Percentiles rank a stretch among this genome's conserved stretches.
phyloP scores from a whole-genome alignment of 2,888 invertebrate species.

The Cryptocephalus moraei region DNA sequence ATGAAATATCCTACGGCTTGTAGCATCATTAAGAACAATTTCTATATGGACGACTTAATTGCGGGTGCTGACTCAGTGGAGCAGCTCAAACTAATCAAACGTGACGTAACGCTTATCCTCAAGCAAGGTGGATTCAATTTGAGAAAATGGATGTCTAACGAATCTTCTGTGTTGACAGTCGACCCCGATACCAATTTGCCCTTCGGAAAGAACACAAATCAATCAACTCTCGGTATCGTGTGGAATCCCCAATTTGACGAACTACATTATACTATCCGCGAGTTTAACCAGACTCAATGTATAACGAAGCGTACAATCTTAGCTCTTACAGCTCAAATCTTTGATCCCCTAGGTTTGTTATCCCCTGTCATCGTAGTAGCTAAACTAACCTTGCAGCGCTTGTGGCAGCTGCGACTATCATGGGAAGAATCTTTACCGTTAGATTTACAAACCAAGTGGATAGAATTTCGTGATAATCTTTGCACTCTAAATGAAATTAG shows the following conservation, averaged over 20 bases:
- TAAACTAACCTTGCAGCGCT: constrained; percentile 3
- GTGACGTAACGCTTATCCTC: no score
- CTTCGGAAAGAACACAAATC: no score
- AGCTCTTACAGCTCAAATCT: constrained; percentile 4
- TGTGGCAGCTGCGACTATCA: constrained; percentile 1
- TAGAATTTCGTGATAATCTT: background rate
- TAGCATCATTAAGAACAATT: background rate
- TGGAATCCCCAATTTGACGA: background rate
- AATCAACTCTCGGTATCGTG: background rate
- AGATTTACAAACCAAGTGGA: background rate
- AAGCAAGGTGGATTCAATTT: no score
- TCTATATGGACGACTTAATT: background rate
- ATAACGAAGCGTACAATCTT: constrained; percentile 4
- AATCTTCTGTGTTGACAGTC: no score
- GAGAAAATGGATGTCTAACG: no score
- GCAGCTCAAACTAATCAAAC: background rate
- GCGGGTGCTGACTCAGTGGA: background rate
- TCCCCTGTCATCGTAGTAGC: constrained; percentile 1
- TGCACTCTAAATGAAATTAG: background rate
- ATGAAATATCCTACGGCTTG: background rate
- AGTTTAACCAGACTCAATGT: background rate
- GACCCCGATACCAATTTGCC: no score
- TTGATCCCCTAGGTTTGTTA: constrained; percentile 3
- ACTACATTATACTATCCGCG: background rate
- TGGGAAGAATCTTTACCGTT: constrained; percentile 6